Evolutionary conservation across 2,888 invertebrate genomes (phyloP).

Genomic region (Sceliomorpha sp.): DNA sequence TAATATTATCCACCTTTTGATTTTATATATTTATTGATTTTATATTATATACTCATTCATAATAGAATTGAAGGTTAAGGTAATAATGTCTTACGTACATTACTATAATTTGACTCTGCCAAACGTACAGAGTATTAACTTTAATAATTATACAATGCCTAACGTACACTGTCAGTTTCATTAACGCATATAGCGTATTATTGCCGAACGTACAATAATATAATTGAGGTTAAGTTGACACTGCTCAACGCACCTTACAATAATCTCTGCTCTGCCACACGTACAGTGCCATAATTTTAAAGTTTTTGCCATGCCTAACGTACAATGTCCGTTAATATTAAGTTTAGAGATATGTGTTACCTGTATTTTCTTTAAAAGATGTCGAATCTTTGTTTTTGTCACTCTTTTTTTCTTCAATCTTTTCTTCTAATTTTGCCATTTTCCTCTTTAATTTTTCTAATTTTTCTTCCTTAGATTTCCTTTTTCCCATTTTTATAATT

Average conservation of each 20-base stretch:
- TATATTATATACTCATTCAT: no score
- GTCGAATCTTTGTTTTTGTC: neutral
- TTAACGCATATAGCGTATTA: no score
- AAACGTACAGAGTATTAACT: no score
- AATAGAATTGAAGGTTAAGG: neutral
- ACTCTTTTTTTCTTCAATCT: neutral
- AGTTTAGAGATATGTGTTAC: no score
- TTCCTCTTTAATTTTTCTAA: neutral
- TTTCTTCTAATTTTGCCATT: neutral
- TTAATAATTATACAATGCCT: neutral
- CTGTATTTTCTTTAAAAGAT: neutral
- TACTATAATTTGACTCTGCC: no score
- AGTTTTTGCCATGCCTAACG: neutral
- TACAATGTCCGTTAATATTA: neutral
- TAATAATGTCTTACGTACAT: neutral
- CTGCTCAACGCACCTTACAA: neutral
- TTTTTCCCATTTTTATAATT: neutral
- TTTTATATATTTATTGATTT: no score
- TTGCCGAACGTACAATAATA: no score
- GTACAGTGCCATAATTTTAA: neutral
- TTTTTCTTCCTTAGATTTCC: neutral
- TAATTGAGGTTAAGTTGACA: neutral
- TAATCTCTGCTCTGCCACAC: neutral
- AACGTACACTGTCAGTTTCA: no score
- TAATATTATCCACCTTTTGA: no score